These are phyloP conservation scores for Drosophila limbata DNA, from an alignment of 2,888 invertebrate genomes.

Conservation along the genomic window DNA sequence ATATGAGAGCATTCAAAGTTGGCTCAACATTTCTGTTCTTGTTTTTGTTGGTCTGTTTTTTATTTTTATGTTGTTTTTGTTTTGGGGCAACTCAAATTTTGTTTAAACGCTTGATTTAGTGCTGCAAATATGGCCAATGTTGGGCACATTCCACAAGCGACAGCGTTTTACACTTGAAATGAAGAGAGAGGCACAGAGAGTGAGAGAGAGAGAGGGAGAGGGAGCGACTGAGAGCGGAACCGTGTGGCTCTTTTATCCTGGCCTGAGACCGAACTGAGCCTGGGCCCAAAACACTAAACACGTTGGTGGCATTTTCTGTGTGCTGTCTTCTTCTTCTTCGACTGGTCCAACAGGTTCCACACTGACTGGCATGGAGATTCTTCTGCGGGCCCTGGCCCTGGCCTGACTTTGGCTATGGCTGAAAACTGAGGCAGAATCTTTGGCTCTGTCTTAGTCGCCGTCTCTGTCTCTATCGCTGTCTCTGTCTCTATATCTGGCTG, in stretches of 20 bases:
- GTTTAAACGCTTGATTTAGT: slow-evolving; percentile 81
- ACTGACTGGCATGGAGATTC: slow-evolving; percentile 65
- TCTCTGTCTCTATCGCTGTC: neutral
- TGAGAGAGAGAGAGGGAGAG: slow-evolving; percentile 14
- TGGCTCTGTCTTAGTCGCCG: neutral
- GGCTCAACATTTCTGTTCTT: slow-evolving; percentile 19
- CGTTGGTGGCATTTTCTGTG: slow-evolving; percentile 74
- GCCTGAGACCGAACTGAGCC: slow-evolving; percentile 21
- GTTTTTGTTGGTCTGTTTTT: slow-evolving; percentile 12
- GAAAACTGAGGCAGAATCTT: slow-evolving; percentile 1
- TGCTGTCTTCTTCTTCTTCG: slow-evolving; percentile 27
- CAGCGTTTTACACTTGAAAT: slow-evolving; percentile 78
- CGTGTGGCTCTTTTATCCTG: slow-evolving; percentile 54
- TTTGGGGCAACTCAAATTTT: slow-evolving; percentile 74
- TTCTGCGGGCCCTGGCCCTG: slow-evolving; percentile 57
- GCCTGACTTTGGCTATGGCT: slow-evolving; percentile 11
- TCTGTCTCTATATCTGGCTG: slow-evolving; percentile 16
- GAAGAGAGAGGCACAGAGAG: slow-evolving; percentile 4
- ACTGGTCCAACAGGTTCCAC: slow-evolving; percentile 83
- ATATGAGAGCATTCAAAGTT: slow-evolving; percentile 44
- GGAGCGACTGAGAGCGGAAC: slow-evolving; percentile 31
- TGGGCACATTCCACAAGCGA: slow-evolving; percentile 75
- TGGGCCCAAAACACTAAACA: slow-evolving; percentile 50
- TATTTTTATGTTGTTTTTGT: slow-evolving; percentile 25
- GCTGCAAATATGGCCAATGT: slow-evolving; percentile 75